These are phyloP conservation scores for Clytia hemisphaerica DNA, from an alignment of 30 jellyfish, hydroid and myxozoan species.

Conservation along the genomic window DNA sequence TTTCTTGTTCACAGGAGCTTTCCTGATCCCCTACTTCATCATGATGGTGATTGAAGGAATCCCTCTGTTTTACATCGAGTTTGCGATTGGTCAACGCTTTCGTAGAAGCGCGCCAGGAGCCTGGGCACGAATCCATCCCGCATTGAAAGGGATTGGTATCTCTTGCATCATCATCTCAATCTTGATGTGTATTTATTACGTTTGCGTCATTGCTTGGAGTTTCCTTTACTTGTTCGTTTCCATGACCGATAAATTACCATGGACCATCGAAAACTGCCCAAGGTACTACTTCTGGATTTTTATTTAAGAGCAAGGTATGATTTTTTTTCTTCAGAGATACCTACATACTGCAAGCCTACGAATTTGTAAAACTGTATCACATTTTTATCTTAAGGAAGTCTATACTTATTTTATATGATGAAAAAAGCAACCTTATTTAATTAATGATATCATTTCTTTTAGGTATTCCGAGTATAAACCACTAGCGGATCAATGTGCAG, in stretches of 20 bases:
- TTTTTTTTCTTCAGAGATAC: too few species aligned
- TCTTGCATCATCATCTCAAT: slow-evolving; percentile 67
- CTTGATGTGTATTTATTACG: slow-evolving; percentile 74
- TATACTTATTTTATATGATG: too few species aligned
- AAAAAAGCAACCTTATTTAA: too few species aligned
- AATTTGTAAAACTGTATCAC: too few species aligned
- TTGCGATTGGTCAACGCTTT: slow-evolving; percentile 81
- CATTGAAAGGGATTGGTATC: slow-evolving; percentile 74
- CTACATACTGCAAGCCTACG: too few species aligned
- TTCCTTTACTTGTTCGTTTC: slow-evolving; percentile 58
- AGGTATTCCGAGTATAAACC: too few species aligned
- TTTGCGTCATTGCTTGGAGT: slow-evolving; percentile 76
- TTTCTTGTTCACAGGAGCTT: slow-evolving; percentile 46
- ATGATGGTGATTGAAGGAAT: slow-evolving; percentile 90
- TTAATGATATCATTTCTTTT: too few species aligned
- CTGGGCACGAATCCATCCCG: slow-evolving; percentile 75
- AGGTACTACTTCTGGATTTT: not conserved
- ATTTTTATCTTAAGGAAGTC: too few species aligned
- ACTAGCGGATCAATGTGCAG: too few species aligned
- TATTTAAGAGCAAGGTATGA: too few species aligned
- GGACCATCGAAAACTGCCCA: slow-evolving; percentile 60
- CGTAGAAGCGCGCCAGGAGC: slow-evolving; percentile 65
- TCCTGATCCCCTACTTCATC: slow-evolving; percentile 71
- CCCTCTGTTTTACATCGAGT: slow-evolving; percentile 77
- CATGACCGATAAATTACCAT: slow-evolving; percentile 55